These are phyloP conservation scores for Nemurella pictetii DNA, from an alignment of 2,888 invertebrate genomes.

Conservation along the genomic window DNA sequence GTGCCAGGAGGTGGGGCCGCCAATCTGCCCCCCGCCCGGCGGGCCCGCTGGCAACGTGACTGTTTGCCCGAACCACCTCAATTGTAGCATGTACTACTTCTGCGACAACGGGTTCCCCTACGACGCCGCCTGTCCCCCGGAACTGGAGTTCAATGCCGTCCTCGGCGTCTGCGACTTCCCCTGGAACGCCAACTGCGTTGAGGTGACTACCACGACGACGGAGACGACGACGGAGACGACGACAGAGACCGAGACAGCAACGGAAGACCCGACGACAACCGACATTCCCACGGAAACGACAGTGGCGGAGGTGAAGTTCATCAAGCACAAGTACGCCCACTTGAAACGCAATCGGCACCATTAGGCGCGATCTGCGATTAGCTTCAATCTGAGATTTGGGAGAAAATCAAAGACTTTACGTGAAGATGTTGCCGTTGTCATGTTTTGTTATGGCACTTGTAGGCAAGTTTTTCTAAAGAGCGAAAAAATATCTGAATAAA, in stretches of 20 bases:
- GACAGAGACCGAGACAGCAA: not conserved
- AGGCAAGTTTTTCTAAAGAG: not conserved
- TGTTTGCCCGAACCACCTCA: constrained; percentile 22
- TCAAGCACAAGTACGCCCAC: not conserved
- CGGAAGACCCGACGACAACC: not conserved
- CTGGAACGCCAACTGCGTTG: constrained; percentile 25
- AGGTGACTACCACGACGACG: not conserved
- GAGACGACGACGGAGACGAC: too few species aligned
- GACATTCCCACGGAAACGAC: not conserved
- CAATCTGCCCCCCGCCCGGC: not conserved
- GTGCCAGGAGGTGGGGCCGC: not conserved
- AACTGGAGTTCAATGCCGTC: constrained; percentile 29
- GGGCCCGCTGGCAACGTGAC: not conserved
- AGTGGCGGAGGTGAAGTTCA: not conserved
- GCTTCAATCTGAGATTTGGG: not conserved
- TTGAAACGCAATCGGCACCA: not conserved
- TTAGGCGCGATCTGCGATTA: not conserved
- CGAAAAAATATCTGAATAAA: not conserved
- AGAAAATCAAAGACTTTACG: not conserved
- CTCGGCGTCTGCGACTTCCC: constrained; percentile 31
- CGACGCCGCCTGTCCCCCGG: constrained; percentile 21
- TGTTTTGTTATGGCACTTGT: not conserved
- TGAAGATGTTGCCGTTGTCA: not conserved
- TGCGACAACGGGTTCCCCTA: constrained; percentile 29
- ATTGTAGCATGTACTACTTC: constrained; percentile 29